Base-by-base conservation (phyloP, 35 echinoderm and acorn worm species). In the Lytechinus pictus region DNA sequence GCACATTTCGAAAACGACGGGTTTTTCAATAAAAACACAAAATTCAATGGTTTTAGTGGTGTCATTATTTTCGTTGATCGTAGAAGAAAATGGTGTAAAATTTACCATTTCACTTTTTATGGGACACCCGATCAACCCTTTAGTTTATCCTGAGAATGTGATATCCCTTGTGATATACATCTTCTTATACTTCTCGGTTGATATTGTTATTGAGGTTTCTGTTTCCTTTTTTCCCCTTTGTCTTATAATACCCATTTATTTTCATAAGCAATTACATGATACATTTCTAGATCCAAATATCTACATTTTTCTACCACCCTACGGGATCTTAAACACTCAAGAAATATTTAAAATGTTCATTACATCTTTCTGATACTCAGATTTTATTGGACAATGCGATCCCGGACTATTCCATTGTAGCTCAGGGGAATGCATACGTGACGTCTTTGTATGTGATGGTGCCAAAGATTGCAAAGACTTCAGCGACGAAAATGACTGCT, bases 361-460 rank as follows among this genome's bases (percentile, higher is more conserved):
- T 89, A 51, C 52, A 44, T 44, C 52, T 54, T 13, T 8, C n/a
- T 52, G n/a, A 14, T 90, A 2, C 24, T 12, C 16, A 90, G 52
- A 90, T 44, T 16, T 27, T 4, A 3, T 90, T 28, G 52, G 52
- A 9, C 8, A 28, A 6, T 90, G 88, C 52, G 29, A 44, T 4
- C 27, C 13, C 11, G 95, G 87, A 57, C 51, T 87, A 52, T 97
- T 96, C 55, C 55, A 55, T 16, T 97, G 97, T 89, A 24, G 1
- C 24, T 93, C 52, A 21, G 97, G 94, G 7, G 97, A 96, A 27
- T 97, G 95, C 52, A 96, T 97, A 51, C 54, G 24, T 14, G 92
- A 93, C n/a, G 92, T 93, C 8, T 93, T 55, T 27, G 54, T 93
- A 54, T 93, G 92, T 54, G 57, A 95, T 28, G 96, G 71, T 24